Conservation (phyloP, 2,113 vertebrate genomes). For the Blennius ocellaris region DNA sequence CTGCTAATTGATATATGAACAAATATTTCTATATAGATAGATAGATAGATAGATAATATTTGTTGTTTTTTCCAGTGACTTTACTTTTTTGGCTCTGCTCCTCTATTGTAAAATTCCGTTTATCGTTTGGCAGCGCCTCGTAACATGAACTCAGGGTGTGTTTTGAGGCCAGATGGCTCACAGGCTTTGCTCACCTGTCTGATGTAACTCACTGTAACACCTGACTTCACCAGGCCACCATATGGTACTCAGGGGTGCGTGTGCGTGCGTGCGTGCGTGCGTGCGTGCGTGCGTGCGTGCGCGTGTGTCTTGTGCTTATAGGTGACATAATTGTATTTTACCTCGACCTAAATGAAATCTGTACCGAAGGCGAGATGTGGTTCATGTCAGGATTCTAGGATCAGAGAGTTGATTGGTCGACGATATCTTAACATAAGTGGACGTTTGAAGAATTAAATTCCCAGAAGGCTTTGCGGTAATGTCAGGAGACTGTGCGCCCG, state of each 20-base stretch:
- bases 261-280: background rate
- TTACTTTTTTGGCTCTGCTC: background rate
- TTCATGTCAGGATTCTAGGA: background rate
- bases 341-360: slow-evolving; percentile 20
- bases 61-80: no score
- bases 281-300: background rate
- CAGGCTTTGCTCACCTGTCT: slow-evolving; percentile 50
- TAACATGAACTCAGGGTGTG: slow-evolving; percentile 59
- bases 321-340: slow-evolving; percentile 19
- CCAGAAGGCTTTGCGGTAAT: slow-evolving; percentile 1
- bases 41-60: no score
- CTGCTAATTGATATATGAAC: no score
- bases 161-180: slow-evolving; percentile 62
- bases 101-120: slow-evolving; percentile 32
- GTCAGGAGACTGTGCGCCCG: slow-evolving; percentile 8
- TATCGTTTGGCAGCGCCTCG: slow-evolving; percentile 40
- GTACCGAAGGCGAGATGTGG: slow-evolving; percentile 6
- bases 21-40: no score
- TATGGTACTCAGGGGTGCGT: slow-evolving; percentile 35
- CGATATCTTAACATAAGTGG: no score
- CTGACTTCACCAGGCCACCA: slow-evolving; percentile 45
- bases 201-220: slow-evolving; percentile 62
- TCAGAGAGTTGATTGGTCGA: no score
- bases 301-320: no score
- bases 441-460: background rate